Evolutionary conservation across 2,113 vertebrate species (phyloP).

Genomic region (Cariama cristata): DNA sequence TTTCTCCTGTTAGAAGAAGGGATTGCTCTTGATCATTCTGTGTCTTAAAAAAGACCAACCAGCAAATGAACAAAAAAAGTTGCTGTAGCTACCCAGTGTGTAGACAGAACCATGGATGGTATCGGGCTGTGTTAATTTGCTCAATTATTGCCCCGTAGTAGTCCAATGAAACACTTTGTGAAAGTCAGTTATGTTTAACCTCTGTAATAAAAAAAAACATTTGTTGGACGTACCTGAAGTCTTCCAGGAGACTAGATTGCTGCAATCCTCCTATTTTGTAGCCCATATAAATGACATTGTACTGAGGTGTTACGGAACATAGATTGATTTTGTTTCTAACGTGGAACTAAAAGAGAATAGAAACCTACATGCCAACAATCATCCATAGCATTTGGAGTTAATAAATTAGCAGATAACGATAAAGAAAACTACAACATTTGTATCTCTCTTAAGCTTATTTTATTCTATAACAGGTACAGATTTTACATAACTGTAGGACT

Average conservation of each 20-base stretch:
- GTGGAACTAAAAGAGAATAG: neutral
- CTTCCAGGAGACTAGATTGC: neutral
- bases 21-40: neutral
- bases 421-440: neutral
- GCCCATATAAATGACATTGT: neutral
- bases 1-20: neutral
- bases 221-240: neutral
- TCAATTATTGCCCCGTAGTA: neutral
- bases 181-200: neutral
- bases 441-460: neutral
- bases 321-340: neutral
- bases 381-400: neutral
- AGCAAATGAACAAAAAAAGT: neutral
- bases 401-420: neutral
- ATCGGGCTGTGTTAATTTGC: neutral
- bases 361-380: neutral
- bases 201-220: fast-evolving
- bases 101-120: neutral
- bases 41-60: neutral
- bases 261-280: neutral
- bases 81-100: neutral
- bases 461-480: neutral
- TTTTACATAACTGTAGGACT: neutral
- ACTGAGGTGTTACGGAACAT: neutral
- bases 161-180: neutral